Base-by-base conservation (phyloP, 2,888 invertebrate species). In the Caenorhabditis japonica region DNA sequence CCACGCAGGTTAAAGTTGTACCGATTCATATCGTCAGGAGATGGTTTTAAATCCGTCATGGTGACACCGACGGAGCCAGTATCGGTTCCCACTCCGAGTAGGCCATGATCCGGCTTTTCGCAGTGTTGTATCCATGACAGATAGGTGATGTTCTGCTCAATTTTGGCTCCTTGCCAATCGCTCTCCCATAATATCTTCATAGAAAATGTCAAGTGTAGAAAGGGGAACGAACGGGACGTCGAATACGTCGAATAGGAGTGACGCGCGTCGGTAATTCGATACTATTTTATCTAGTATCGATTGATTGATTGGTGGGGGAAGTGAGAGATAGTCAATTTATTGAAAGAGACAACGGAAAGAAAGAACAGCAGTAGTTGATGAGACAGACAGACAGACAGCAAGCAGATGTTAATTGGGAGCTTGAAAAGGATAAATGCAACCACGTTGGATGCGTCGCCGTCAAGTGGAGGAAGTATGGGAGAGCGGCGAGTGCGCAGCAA, bases 1-100 rank as follows among this genome's bases (percentile, higher is more conserved):
- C 97, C 97, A 76, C 97, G 91, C 74, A 97, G 91, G 90, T 97
- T 97, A 90, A 96, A 97, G 90, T 97, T 97, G 83, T 84, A 81
- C 10, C 86, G 70, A 4, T 60, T 23, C 15, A 71, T 25, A 39
- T 77, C 77, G 51, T 81, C 80, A 15, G 72, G 64, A 1, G 56
- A 60, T 47, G 75, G 74, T 7, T 53, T 39, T n/a, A 72, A 58
- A 34, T 83, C 82, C 0, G 85, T 87, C 27, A 79, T 30, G 0
- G 87, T 87, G 41, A 87, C 82, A 23, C 87, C 87, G 17, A 87
- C 87, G 7, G 82, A 77, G 13, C 87, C 87, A 1, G 82, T 75
- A 38, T 85, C 84, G 15, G 79, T 77, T 5, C 87, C 87, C 17
- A 81, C 80, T 13, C 80, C 82, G 13, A 84, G 76, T 41, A 79